These are phyloP conservation scores for Macrotus californicus DNA, from an alignment of 2,113 vertebrate species.

Conservation along the genomic window DNA sequence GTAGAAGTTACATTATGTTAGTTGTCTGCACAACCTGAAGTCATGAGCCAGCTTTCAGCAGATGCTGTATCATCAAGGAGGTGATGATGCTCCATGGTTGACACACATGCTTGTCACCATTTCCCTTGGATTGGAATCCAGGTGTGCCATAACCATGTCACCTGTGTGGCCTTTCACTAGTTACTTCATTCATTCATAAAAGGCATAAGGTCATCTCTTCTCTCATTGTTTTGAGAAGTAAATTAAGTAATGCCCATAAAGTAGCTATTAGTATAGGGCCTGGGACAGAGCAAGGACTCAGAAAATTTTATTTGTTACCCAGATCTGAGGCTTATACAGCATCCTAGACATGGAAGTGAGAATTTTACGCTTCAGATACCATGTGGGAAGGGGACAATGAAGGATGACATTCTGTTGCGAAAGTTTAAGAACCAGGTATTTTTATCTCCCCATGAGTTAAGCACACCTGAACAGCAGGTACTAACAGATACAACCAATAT, in stretches of 20 bases:
- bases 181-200: background rate
- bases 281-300: background rate
- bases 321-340: background rate
- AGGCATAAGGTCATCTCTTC: background rate
- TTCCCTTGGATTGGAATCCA: background rate
- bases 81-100: rapidly evolving
- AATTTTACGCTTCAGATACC: background rate
- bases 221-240: background rate
- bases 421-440: background rate
- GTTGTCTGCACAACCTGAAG: background rate
- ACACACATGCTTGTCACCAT: background rate
- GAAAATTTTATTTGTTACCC: background rate
- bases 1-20: background rate
- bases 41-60: background rate
- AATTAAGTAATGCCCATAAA: background rate
- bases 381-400: background rate
- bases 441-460: background rate
- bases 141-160: background rate
- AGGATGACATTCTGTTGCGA: constrained; percentile 13
- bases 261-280: background rate
- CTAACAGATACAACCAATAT: background rate
- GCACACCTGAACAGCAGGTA: constrained; percentile 38
- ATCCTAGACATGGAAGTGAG: background rate
- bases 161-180: background rate
- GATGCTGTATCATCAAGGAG: background rate